Conservation (phyloP, 2,888 invertebrate species). For the Eledona agricola region DNA sequence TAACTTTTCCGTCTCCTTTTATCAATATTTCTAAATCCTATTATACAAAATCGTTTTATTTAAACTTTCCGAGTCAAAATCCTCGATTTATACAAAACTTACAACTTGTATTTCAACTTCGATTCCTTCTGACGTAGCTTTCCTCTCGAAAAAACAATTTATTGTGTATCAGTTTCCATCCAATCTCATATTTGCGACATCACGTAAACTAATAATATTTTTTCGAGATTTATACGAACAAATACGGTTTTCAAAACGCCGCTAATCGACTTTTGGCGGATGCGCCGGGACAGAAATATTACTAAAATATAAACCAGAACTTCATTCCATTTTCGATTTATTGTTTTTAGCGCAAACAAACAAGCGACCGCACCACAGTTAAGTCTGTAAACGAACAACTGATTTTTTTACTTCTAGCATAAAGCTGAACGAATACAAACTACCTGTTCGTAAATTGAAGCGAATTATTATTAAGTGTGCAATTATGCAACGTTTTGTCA, state of each 20-base stretch:
- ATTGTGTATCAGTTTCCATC: constrained; percentile 2
- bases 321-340: constrained; percentile 29
- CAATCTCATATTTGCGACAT: constrained; percentile 7
- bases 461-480: constrained; percentile 34
- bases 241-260: neutral
- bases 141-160: constrained; percentile 16
- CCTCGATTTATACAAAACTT: constrained; percentile 38
- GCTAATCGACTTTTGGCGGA: constrained; percentile 19
- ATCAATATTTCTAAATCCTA: constrained; percentile 40
- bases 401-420: no score
- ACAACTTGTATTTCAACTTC: constrained; percentile 35
- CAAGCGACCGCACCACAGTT: no score
- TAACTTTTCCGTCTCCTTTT: constrained; percentile 35
- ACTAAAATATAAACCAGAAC: constrained; percentile 16
- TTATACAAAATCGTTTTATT: constrained; percentile 42
- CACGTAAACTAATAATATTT: constrained; percentile 7
- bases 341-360: constrained; percentile 25
- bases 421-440: no score
- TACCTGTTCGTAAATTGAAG: constrained; percentile 23
- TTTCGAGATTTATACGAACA: constrained; percentile 3
- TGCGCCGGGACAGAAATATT: constrained; percentile 15
- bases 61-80: constrained; percentile 41
- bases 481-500: constrained; percentile 35
- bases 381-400: no score
- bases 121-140: constrained; percentile 24